phyloP scores from a whole-genome alignment of 1,140 invertebrate species.

The Cydia strobilella region DNA sequence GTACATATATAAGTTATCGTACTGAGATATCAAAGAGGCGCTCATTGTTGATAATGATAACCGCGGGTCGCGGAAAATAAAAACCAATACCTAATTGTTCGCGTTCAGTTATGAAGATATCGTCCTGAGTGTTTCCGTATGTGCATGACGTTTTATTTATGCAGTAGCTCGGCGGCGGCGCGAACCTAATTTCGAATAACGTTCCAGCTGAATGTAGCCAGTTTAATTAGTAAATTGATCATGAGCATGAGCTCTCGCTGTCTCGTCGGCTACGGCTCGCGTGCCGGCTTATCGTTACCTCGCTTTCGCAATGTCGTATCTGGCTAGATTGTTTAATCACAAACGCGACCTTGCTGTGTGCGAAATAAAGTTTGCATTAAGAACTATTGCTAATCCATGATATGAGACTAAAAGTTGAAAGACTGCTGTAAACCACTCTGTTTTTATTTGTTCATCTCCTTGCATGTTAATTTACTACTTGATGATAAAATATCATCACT shows the following conservation, averaged over 20 bases:
- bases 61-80: not conserved
- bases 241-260: conserved; percentile 44
- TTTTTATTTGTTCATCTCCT: conserved; percentile 22
- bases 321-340: conserved; percentile 43
- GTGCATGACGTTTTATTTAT: conserved; percentile 26
- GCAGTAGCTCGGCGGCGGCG: not conserved
- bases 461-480: conserved; percentile 16
- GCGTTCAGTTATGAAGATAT: conserved; percentile 4
- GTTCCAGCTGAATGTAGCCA: conserved; percentile 42
- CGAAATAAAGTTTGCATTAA: not conserved
- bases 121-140: conserved; percentile 7
- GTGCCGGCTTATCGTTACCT: conserved; percentile 34
- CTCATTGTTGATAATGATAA: not conserved
- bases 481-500: conserved; percentile 14
- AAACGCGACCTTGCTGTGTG: conserved; percentile 35
- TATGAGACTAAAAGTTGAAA: not conserved
- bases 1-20: not conserved
- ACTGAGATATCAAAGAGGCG: conserved; percentile 5
- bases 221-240: conserved; percentile 71
- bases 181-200: conserved; percentile 29
- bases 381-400: not conserved
- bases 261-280: conserved; percentile 47
- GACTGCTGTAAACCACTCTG: conserved; percentile 36
- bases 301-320: not conserved
- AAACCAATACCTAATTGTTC: not conserved